Evolutionary conservation across 2,888 invertebrate genomes (phyloP).

Genomic region (Xylocampa areola): DNA sequence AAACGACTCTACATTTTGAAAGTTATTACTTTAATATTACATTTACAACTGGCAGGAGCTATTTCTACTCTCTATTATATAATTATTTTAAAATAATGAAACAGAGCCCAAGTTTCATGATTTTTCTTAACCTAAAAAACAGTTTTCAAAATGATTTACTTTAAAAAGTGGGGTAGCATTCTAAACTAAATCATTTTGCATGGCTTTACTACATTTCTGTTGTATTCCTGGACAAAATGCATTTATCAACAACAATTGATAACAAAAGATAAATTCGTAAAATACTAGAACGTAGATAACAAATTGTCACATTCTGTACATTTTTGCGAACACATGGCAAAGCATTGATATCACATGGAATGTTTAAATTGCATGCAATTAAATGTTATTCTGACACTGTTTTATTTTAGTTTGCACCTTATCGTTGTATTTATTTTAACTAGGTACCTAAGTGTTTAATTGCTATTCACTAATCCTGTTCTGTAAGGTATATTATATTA

Average conservation of each 20-base stretch:
- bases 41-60: too few species aligned
- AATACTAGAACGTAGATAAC: slow-evolving; percentile 40
- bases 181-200: not conserved
- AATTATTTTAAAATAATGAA: too few species aligned
- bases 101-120: too few species aligned
- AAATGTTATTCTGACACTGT: slow-evolving; percentile 24
- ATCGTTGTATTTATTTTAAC: slow-evolving; percentile 5
- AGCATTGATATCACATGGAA: slow-evolving; percentile 33
- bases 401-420: slow-evolving; percentile 30
- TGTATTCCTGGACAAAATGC: slow-evolving; percentile 13
- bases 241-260: slow-evolving; percentile 16
- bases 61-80: too few species aligned
- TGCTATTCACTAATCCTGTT: not conserved
- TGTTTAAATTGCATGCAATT: slow-evolving; percentile 38
- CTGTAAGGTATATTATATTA: too few species aligned
- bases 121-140: too few species aligned
- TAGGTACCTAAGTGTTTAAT: not conserved
- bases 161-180: too few species aligned
- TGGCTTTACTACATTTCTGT: not conserved
- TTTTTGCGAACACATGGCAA: slow-evolving; percentile 44
- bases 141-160: too few species aligned
- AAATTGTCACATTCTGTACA: slow-evolving; percentile 43
- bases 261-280: slow-evolving; percentile 35
- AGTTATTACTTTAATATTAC: too few species aligned
- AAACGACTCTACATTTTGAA: slow-evolving; percentile 1